These are phyloP conservation scores for Ochropacha duplaris DNA, from an alignment of 2,888 invertebrate genomes.

Conservation along the genomic window DNA sequence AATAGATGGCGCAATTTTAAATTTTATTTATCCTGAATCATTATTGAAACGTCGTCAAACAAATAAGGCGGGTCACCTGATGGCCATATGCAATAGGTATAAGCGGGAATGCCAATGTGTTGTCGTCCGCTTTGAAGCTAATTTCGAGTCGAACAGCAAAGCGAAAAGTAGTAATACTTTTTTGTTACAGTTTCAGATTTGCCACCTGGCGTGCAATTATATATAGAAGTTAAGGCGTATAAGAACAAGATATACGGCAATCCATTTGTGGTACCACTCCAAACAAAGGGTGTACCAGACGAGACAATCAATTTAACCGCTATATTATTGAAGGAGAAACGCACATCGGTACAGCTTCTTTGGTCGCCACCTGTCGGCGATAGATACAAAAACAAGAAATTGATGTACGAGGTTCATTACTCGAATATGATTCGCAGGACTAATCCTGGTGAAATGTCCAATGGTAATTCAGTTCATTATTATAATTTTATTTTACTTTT, in stretches of 20 bases:
- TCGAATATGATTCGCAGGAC: slow-evolving; percentile 68
- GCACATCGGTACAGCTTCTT: slow-evolving; percentile 84
- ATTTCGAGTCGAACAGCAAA: no score
- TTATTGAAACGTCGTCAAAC: no score
- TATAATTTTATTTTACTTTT: no score
- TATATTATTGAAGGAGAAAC: slow-evolving; percentile 75
- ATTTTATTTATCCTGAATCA: no score
- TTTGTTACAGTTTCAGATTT: slow-evolving; percentile 73
- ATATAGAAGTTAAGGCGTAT: slow-evolving; percentile 85
- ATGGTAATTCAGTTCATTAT: slow-evolving; percentile 65
- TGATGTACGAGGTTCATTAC: slow-evolving; percentile 89
- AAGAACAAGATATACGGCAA: slow-evolving; percentile 83
- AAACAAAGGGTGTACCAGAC: slow-evolving; percentile 75
- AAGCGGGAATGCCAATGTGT: no score
- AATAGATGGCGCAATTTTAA: no score
- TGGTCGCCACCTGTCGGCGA: slow-evolving; percentile 86
- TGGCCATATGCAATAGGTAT: no score
- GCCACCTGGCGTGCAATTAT: slow-evolving; percentile 74
- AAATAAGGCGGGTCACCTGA: no score
- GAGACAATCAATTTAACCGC: slow-evolving; percentile 79
- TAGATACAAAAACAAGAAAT: slow-evolving; percentile 64
- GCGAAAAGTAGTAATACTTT: no score
- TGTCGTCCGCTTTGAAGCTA: no score
- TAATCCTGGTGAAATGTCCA: slow-evolving; percentile 71
- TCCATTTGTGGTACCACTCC: slow-evolving; percentile 66